Evolutionary conservation across 2,888 invertebrate genomes (phyloP).

Genomic region (Drosophila neotestacea): DNA sequence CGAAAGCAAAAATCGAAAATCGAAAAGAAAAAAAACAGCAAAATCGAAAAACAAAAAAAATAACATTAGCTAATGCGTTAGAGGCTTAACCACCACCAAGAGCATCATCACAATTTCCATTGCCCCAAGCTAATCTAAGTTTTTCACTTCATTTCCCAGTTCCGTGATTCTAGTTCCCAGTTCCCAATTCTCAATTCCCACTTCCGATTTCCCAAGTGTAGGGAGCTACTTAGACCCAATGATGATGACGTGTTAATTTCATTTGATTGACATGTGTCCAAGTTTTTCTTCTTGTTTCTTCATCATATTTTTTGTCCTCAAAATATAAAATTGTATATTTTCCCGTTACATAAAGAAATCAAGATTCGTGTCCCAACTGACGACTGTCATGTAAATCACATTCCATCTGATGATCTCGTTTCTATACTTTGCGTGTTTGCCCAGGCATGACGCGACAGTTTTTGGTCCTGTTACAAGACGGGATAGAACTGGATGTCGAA

Average conservation of each 20-base stretch:
- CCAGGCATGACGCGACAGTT: slow-evolving; percentile 41
- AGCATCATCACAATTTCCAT: slow-evolving; percentile 1
- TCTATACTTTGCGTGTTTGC: slow-evolving; percentile 16
- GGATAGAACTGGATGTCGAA: slow-evolving; percentile 4
- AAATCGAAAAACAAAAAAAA: slow-evolving; percentile 14
- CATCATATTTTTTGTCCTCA: not conserved
- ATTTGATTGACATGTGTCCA: slow-evolving; percentile 78
- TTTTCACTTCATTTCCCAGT: slow-evolving; percentile 36
- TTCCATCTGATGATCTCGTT: slow-evolving; percentile 32
- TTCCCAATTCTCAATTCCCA: not conserved
- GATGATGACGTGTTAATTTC: slow-evolving; percentile 74
- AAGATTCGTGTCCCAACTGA: slow-evolving; percentile 26
- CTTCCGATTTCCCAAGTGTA: not conserved
- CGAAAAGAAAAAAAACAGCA: slow-evolving; percentile 15
- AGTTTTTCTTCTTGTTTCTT: not conserved
- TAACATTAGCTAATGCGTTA: slow-evolving; percentile 67
- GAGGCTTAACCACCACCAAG: slow-evolving; percentile 48
- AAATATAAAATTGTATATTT: not conserved
- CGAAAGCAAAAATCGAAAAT: slow-evolving; percentile 35
- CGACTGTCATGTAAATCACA: slow-evolving; percentile 43
- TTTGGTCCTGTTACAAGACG: slow-evolving; percentile 30
- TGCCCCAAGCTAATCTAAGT: slow-evolving; percentile 50
- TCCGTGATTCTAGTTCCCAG: not conserved
- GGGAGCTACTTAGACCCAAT: not conserved
- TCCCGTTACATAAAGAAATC: slow-evolving; percentile 2